Conservation (phyloP, 2,797 vertebrate genomes). For the Cryptoblepharus egeriae region DNA sequence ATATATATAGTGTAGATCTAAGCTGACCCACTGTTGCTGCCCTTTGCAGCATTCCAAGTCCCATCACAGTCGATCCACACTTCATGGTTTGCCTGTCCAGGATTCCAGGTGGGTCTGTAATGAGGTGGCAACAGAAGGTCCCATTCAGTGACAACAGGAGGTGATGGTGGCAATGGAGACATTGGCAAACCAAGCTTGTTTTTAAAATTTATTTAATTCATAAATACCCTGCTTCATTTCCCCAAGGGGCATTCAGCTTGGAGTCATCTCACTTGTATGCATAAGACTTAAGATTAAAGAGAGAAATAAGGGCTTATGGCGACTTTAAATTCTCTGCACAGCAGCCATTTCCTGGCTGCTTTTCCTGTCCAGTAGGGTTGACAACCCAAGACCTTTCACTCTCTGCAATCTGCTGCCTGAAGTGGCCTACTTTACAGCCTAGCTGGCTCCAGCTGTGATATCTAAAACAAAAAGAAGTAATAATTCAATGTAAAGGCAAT, state of each 20-base stretch:
- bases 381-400: neutral
- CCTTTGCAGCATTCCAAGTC: too few species aligned
- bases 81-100: too few species aligned
- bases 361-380: neutral
- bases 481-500: neutral
- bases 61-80: too few species aligned
- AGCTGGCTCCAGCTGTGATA: neutral
- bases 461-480: neutral
- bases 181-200: neutral
- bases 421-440: neutral
- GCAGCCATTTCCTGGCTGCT: neutral
- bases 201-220: too few species aligned
- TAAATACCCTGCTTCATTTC: too few species aligned
- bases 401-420: neutral
- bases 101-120: too few species aligned
- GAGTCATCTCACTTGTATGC: neutral
- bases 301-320: neutral
- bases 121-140: too few species aligned
- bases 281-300: neutral
- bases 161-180: too few species aligned
- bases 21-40: too few species aligned
- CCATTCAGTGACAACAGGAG: too few species aligned
- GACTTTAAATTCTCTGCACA: neutral
- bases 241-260: too few species aligned
- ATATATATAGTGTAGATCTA: too few species aligned